Evolutionary conservation across 2,113 vertebrate genomes (phyloP).

Genomic region (Sakesphorus luctuosus): DNA sequence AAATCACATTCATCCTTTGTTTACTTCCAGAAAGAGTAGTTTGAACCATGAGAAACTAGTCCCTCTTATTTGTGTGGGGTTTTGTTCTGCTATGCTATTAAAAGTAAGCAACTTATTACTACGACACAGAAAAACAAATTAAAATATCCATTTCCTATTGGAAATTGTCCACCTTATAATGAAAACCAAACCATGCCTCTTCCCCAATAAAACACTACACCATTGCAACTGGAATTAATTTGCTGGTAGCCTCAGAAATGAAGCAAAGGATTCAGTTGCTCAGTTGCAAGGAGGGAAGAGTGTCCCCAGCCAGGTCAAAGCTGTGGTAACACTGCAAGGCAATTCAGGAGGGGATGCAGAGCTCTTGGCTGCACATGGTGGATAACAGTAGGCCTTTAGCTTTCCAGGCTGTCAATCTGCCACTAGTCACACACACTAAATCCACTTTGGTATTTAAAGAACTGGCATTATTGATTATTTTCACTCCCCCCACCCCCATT

Average conservation of each 20-base stretch:
- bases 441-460: slow-evolving; percentile 46
- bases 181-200: neutral
- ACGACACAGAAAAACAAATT: neutral
- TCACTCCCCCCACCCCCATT: neutral
- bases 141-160: slow-evolving; percentile 44
- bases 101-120: neutral
- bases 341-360: neutral
- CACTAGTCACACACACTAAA: slow-evolving; percentile 59
- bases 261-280: neutral
- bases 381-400: neutral
- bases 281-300: neutral
- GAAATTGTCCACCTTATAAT: slow-evolving; percentile 15
- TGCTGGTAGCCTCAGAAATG: neutral
- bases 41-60: neutral
- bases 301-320: neutral
- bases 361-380: neutral
- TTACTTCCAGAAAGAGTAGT: neutral
- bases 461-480: slow-evolving; percentile 43
- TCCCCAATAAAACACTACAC: neutral
- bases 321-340: neutral
- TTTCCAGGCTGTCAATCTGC: slow-evolving; percentile 37
- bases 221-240: slow-evolving; percentile 58
- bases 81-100: neutral
- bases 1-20: neutral
- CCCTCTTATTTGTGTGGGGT: neutral